Conservation (phyloP, 2,113 vertebrate species). For the Strix aluco region DNA sequence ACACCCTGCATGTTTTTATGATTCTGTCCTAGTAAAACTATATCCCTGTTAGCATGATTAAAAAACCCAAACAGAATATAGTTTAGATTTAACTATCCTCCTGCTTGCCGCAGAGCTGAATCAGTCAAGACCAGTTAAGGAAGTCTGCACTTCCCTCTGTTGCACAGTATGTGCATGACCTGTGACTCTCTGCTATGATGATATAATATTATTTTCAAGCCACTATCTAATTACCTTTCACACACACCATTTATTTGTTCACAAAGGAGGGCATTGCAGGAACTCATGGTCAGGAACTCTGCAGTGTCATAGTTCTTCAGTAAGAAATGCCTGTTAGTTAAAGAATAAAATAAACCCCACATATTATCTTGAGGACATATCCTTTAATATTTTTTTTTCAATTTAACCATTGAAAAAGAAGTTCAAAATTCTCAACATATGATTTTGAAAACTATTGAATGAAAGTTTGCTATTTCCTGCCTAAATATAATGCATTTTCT, state of each 20-base stretch:
- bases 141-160: slow-evolving; percentile 3
- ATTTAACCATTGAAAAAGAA: not conserved
- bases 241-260: slow-evolving; percentile 8
- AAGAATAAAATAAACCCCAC: rapidly evolving
- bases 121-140: slow-evolving; percentile 6
- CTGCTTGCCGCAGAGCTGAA: slow-evolving; percentile 36
- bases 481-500: not conserved
- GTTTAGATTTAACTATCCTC: not conserved
- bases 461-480: not conserved
- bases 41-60: slow-evolving; percentile 26
- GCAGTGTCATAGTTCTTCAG: not conserved
- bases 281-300: not conserved
- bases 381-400: not conserved
- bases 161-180: not conserved
- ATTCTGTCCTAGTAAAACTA: not conserved
- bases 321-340: not conserved
- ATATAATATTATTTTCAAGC: not conserved
- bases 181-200: not conserved
- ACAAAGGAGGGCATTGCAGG: not conserved
- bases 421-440: not conserved
- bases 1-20: not conserved
- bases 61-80: slow-evolving; percentile 30
- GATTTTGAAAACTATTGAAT: not conserved
- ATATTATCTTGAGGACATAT: not conserved
- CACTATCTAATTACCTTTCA: slow-evolving; percentile 7